Conservation (phyloP, 2,797 vertebrate species). For the Pampus argenteus region DNA sequence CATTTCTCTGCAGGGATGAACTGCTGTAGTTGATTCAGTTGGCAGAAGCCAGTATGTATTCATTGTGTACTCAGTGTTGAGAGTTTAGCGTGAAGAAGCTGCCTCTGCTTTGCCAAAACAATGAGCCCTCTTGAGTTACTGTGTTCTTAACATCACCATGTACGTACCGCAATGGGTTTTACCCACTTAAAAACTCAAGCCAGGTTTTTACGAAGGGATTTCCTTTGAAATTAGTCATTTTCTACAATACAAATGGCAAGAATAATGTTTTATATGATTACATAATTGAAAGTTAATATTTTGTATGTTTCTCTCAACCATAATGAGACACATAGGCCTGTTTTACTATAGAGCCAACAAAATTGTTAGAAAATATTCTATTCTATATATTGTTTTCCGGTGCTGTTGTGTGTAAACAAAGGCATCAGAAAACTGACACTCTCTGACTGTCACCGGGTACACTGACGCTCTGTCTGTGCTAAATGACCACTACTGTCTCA, state of each 20-base stretch:
- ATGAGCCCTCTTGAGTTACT: not conserved
- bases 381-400: too few species aligned
- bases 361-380: not conserved
- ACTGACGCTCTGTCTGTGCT: not conserved
- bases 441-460: not conserved
- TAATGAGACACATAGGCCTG: not conserved
- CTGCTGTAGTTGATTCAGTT: not conserved
- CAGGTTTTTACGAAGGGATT: not conserved
- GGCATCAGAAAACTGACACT: not conserved
- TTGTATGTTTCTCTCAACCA: too few species aligned
- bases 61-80: not conserved
- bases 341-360: not conserved
- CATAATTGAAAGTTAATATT: not conserved
- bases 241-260: too few species aligned
- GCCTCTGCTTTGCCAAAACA: too few species aligned
- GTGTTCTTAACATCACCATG: not conserved
- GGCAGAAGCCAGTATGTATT: not conserved
- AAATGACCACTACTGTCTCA: not conserved
- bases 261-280: too few species aligned
- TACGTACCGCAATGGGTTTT: not conserved
- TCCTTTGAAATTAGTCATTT: not conserved
- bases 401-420: not conserved
- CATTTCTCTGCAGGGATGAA: slow-evolving; percentile 7
- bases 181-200: not conserved
- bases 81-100: not conserved